Evolutionary conservation across 2,888 invertebrate species (phyloP).

Genomic region (Hetaerina titia): DNA sequence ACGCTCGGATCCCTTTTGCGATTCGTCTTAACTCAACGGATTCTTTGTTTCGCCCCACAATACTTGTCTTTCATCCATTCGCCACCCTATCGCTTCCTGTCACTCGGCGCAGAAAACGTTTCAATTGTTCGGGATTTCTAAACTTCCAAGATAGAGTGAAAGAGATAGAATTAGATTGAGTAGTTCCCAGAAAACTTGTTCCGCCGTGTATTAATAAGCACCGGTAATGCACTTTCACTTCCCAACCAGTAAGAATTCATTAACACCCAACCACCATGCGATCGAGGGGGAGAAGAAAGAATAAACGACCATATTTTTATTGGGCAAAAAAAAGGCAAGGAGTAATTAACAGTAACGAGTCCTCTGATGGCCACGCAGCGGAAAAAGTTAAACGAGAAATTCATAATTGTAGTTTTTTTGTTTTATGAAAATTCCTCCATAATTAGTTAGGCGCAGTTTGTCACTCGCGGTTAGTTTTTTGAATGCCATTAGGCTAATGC

Average conservation of each 20-base stretch:
- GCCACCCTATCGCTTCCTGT: slow-evolving; percentile 41
- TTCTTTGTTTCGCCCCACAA: slow-evolving; percentile 45
- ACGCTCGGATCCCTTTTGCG: slow-evolving; percentile 4
- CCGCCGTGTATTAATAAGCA: background rate
- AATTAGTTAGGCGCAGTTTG: background rate
- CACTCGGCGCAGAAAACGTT: slow-evolving; percentile 21
- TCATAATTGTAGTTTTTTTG: background rate
- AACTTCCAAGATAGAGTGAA: background rate
- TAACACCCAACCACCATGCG: background rate
- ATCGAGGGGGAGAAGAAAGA: background rate
- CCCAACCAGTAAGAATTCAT: background rate
- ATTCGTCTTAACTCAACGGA: slow-evolving; percentile 47
- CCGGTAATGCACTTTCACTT: background rate
- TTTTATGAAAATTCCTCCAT: background rate
- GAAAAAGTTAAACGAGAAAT: background rate
- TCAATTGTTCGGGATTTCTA: background rate
- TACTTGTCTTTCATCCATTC: slow-evolving; percentile 40
- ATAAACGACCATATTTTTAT: background rate
- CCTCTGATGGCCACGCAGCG: background rate
- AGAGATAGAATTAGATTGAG: background rate
- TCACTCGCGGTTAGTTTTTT: background rate
- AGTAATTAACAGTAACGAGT: background rate
- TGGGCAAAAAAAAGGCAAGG: background rate
- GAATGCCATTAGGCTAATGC: background rate
- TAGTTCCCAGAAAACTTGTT: background rate